phyloP scores from a whole-genome alignment of 2,797 vertebrate species.

The Microctenopoma steveboyesi region DNA sequence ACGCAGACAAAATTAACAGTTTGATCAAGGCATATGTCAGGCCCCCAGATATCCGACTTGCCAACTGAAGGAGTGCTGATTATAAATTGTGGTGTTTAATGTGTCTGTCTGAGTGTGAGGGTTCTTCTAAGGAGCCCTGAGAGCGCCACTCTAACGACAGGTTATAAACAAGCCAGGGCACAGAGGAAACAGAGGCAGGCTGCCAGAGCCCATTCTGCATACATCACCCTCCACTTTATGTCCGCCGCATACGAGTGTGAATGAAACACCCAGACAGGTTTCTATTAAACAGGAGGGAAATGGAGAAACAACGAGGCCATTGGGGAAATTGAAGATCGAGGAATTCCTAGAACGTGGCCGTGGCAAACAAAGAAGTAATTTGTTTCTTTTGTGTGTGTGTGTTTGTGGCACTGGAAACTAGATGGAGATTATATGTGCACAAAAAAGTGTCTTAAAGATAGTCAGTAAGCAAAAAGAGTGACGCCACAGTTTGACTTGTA shows the following conservation, averaged over 20 bases:
- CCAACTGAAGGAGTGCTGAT: conserved; percentile 26
- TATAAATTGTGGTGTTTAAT: conserved; percentile 58
- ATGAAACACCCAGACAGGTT: conserved; percentile 45
- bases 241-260: conserved; percentile 30
- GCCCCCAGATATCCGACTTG: conserved; percentile 16
- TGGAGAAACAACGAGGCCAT: background rate
- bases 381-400: conserved; percentile 6
- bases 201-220: conserved; percentile 45
- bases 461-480: conserved; percentile 3
- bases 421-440: conserved; percentile 12
- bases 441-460: conserved; percentile 1
- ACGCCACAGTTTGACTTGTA: conserved; percentile 6
- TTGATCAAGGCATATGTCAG: conserved; percentile 32
- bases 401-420: background rate
- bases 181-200: conserved; percentile 24
- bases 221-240: conserved; percentile 52
- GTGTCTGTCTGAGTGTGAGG: conserved; percentile 29
- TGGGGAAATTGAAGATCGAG: conserved; percentile 11
- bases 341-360: conserved; percentile 55
- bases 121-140: conserved; percentile 17
- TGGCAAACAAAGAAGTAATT: conserved; percentile 22
- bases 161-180: conserved; percentile 56
- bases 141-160: conserved; percentile 29
- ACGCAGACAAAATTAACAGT: conserved; percentile 11
- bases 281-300: conserved; percentile 35